These are phyloP conservation scores for Cryptotermes secundus DNA, from an alignment of 1,140 invertebrate genomes.

Conservation along the genomic window DNA sequence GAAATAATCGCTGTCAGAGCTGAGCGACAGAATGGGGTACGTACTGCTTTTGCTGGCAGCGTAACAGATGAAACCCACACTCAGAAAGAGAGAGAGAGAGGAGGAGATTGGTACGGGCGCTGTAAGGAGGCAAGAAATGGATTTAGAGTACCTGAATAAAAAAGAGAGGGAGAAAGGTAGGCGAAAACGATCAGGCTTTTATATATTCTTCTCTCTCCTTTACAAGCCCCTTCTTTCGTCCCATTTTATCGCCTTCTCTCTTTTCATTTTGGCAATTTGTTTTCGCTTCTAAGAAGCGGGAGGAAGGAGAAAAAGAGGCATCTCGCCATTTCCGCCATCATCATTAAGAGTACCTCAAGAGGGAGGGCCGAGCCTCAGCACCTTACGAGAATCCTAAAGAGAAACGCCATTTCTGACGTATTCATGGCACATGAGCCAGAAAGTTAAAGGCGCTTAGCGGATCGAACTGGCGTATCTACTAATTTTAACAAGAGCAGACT, in stretches of 20 bases:
- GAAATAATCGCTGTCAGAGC: conserved; percentile 8
- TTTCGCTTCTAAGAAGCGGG: too few relatives aligned
- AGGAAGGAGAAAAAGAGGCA: too few relatives aligned
- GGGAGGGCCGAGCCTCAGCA: too few relatives aligned
- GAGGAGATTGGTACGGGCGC: background rate
- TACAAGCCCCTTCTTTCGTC: background rate
- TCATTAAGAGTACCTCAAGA: too few relatives aligned
- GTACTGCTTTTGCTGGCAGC: background rate
- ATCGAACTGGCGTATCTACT: too few relatives aligned
- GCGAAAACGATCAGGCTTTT: background rate
- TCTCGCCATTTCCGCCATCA: too few relatives aligned
- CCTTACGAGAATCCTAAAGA: too few relatives aligned
- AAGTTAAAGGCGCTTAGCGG: too few relatives aligned
- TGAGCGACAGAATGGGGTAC: background rate
- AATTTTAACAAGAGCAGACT: too few relatives aligned
- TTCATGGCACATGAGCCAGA: too few relatives aligned
- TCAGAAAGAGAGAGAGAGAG: background rate
- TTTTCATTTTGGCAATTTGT: background rate
- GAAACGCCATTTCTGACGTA: too few relatives aligned
- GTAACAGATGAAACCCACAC: background rate
- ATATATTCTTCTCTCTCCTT: background rate
- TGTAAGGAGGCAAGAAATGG: background rate
- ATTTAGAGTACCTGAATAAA: background rate
- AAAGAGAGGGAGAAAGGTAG: background rate
- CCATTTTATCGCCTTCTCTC: background rate